phyloP scores from a whole-genome alignment of 2,113 vertebrate genomes.

The Callipepla californica region DNA sequence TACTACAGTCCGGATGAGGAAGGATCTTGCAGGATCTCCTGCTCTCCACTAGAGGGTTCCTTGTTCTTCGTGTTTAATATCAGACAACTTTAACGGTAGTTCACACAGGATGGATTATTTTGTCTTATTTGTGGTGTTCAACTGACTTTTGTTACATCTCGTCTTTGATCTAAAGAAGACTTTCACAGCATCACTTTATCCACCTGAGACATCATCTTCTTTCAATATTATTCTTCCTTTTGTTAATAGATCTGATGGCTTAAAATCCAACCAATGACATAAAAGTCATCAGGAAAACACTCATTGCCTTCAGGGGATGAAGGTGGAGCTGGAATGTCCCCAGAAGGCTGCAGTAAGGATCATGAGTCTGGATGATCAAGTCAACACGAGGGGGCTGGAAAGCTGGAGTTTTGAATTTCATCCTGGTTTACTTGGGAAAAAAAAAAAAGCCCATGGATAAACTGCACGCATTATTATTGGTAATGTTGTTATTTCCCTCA shows the following conservation, averaged over 20 bases:
- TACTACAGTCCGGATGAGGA: neutral
- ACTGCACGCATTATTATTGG: neutral
- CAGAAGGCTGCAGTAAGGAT: neutral
- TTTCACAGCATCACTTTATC: neutral
- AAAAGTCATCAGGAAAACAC: neutral
- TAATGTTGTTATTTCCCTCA: neutral
- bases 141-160: neutral
- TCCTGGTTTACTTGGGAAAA: neutral
- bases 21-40: neutral
- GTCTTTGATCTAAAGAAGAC: neutral
- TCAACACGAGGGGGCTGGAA: neutral
- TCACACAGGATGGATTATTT: neutral
- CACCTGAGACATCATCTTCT: neutral
- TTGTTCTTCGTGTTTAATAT: neutral
- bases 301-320: neutral
- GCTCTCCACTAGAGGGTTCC: slow-evolving; percentile 10
- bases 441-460: neutral
- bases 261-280: neutral
- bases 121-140: neutral
- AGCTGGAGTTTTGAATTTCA: neutral
- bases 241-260: neutral
- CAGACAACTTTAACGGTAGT: fast-evolving
- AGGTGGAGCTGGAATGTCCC: neutral
- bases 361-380: neutral
- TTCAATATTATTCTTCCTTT: neutral